phyloP scores from a whole-genome alignment of 2,797 vertebrate genomes.

The Cuniculus paca region DNA sequence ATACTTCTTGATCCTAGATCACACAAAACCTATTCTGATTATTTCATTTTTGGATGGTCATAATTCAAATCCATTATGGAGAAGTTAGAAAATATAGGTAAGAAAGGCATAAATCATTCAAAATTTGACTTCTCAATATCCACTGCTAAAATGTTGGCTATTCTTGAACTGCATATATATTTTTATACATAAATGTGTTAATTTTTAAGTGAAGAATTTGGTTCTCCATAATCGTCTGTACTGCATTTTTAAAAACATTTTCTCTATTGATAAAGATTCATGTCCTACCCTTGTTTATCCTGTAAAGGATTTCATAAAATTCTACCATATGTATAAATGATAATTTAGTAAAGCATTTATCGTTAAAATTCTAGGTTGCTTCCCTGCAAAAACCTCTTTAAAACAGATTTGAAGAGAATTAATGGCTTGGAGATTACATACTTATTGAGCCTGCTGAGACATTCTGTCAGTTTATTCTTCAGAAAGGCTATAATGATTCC shows the following conservation, averaged over 20 bases:
- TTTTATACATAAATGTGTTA: not conserved
- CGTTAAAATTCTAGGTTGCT: not conserved
- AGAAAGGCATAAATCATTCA: not conserved
- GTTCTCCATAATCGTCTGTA: not conserved
- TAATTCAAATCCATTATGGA: not conserved
- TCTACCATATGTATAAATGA: not conserved
- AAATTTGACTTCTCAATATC: not conserved
- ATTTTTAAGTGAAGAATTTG: not conserved
- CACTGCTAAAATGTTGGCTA: not conserved
- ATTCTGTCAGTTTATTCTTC: slow-evolving; percentile 31
- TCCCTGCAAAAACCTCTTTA: not conserved
- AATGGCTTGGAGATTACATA: not conserved
- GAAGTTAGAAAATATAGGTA: slow-evolving; percentile 25
- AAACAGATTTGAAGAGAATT: not conserved
- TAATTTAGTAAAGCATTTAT: slow-evolving; percentile 1
- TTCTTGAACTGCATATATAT: not conserved
- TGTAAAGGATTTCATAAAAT: slow-evolving; percentile 32
- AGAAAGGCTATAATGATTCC: not conserved
- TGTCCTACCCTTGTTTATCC: slow-evolving; percentile 6
- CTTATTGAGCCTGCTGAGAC: not conserved
- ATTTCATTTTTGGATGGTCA: slow-evolving; percentile 15
- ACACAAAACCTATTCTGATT: slow-evolving; percentile 1
- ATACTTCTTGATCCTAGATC: not conserved
- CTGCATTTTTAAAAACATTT: not conserved
- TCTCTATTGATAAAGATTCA: not conserved